Conservation (phyloP, 2,888 invertebrate species). For the Gymnocheta viridis region DNA sequence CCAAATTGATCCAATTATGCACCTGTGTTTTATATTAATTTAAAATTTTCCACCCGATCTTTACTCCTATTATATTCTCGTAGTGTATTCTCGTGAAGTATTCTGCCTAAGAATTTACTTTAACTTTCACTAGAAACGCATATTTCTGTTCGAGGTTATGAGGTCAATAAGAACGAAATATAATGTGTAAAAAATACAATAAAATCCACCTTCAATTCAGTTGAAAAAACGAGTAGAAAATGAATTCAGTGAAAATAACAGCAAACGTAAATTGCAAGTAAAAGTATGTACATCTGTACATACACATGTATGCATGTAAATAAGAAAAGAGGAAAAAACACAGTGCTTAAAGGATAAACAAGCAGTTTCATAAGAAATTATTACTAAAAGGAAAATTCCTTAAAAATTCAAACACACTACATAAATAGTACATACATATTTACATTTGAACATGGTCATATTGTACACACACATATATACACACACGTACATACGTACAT, state of each 20-base stretch:
- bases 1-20: no score
- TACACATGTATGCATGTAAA: no score
- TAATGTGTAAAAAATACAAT: constrained; percentile 15
- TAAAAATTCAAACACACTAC: background rate
- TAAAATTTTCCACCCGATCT: no score
- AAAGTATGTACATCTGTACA: no score
- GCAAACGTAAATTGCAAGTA: background rate
- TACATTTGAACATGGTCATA: no score
- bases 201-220: constrained; percentile 22
- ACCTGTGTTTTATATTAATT: no score
- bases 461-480: no score
- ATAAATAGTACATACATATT: background rate
- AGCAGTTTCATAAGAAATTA: background rate
- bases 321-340: background rate
- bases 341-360: background rate
- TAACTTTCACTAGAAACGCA: constrained; percentile 50
- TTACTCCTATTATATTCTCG: background rate
- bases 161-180: constrained; percentile 74
- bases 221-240: constrained; percentile 5
- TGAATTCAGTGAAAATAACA: background rate
- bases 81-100: background rate
- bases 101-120: constrained; percentile 1
- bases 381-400: background rate
- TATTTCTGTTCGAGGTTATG: constrained; percentile 76
- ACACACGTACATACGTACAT: background rate